phyloP scores from a whole-genome alignment of 2,888 invertebrate genomes.

The Linnaemya vulpina region DNA sequence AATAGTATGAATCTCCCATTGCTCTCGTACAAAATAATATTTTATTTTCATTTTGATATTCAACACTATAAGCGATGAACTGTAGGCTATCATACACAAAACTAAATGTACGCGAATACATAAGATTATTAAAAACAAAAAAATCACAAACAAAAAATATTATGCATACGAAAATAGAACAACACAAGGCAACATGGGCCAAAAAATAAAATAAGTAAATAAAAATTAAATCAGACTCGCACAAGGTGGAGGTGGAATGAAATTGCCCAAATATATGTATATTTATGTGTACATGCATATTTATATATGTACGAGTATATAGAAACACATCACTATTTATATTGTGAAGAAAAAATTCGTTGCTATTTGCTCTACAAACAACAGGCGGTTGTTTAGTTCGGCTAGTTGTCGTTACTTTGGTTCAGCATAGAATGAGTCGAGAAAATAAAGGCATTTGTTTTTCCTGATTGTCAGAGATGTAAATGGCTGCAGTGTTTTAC shows the following conservation, averaged over 20 bases:
- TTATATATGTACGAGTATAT: not conserved
- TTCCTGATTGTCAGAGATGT: slow-evolving; percentile 27
- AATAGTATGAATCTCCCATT: slow-evolving; percentile 40
- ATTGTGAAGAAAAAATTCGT: slow-evolving; percentile 53
- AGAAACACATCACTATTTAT: slow-evolving; percentile 43
- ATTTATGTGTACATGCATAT: too few relatives aligned
- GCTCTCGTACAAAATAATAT: slow-evolving; percentile 13
- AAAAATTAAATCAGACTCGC: slow-evolving; percentile 51
- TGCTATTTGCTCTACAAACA: slow-evolving; percentile 51
- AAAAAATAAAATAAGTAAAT: slow-evolving; percentile 31
- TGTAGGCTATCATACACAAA: slow-evolving; percentile 35
- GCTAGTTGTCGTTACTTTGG: slow-evolving; percentile 17
- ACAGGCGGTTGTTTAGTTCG: slow-evolving; percentile 63
- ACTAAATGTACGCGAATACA: not conserved
- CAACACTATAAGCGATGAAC: slow-evolving; percentile 77
- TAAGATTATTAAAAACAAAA: slow-evolving; percentile 30
- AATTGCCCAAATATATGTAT: slow-evolving; percentile 39
- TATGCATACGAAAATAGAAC: slow-evolving; percentile 70
- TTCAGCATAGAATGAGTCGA: slow-evolving; percentile 54
- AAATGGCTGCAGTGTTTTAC: not conserved
- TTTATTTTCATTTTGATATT: slow-evolving; percentile 79
- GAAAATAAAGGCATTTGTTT: slow-evolving; percentile 34
- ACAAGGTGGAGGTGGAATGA: slow-evolving; percentile 70
- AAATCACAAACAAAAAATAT: slow-evolving; percentile 69
- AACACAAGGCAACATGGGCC: slow-evolving; percentile 60